Base-by-base conservation (phyloP, 2,888 invertebrate species). In the Patella ulyssiponensis region DNA sequence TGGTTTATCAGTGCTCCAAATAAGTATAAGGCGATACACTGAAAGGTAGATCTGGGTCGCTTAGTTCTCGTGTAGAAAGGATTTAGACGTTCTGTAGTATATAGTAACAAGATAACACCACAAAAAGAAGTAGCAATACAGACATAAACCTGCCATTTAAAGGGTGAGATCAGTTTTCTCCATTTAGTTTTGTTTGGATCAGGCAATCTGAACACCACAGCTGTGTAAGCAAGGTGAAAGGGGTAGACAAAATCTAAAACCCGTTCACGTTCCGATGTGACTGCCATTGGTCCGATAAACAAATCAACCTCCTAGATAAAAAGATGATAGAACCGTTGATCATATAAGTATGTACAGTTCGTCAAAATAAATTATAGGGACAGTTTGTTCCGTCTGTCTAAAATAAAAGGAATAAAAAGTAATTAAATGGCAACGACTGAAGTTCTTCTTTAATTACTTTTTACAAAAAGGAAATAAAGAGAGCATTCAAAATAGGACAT, bases 201-300 rank as follows among this genome's bases (percentile, higher is more conserved):
- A 1, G 85, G 86, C 73, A 83, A 86, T 75, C 80, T 84, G 73
- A 86, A 78, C 14, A 88, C 69, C 3, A 86, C 84, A 7, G 83
- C 82, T 11, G 84, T 82, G 71, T 82, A 82, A 74, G 86, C 87
- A 51, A 81, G 82, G 78, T 77, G 83, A 75, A 83, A 97, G 0
- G 97, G 97, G 0, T 96, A 95, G 3, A 97, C 95, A 87, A 96
- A 97, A 90, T 97, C 97, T 1, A 97, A 95, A 0, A 96, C 95
- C 91, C 96, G 96, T 89, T 96, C 96, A 58, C 96, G 93, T 83
- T 97, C 96, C 0, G 96, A 95, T 3, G 96, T 96, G 96, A 97
- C 96, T 9, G 96, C 95, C 64, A 97, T 91, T 0, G 96, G 95
- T 0, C 95, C 95, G 1, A 97, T 94, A 0, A 95, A 95, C 71